Conservation (phyloP, 1,140 invertebrate genomes). For the Teleopsis dalmanni region DNA sequence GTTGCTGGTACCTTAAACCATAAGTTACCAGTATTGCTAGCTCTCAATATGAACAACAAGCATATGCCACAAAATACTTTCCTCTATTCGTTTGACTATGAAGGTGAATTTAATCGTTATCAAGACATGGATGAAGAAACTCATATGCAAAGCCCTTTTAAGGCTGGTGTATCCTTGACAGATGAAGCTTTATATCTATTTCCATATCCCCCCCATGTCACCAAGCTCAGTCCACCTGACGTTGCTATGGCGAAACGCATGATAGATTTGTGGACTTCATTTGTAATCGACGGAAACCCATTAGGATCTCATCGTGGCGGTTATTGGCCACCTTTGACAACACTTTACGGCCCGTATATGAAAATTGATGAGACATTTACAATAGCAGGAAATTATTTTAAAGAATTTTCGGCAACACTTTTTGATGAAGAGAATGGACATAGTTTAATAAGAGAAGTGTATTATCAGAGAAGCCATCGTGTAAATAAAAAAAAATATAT, state of each 20-base stretch:
- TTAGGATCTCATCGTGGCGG: slow-evolving; percentile 25
- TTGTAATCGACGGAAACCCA: slow-evolving; percentile 36
- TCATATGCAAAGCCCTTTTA: slow-evolving; percentile 42
- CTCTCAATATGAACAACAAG: slow-evolving; percentile 41
- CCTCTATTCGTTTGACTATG: slow-evolving; percentile 40
- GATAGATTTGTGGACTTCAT: slow-evolving; percentile 42
- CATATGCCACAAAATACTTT: slow-evolving; percentile 37
- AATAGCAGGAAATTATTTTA: slow-evolving; percentile 36
- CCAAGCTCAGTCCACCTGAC: slow-evolving; percentile 33
- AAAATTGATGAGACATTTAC: slow-evolving; percentile 38
- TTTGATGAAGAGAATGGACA: slow-evolving; percentile 31
- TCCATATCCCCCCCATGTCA: slow-evolving; percentile 36
- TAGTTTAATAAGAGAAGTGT: slow-evolving; percentile 33
- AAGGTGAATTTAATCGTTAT: slow-evolving; percentile 40
- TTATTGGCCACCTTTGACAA: slow-evolving; percentile 42
- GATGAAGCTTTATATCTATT: slow-evolving; percentile 40
- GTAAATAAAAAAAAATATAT: slow-evolving; percentile 10
- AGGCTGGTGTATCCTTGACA: slow-evolving; percentile 35
- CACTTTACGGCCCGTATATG: slow-evolving; percentile 37
- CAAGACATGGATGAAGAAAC: slow-evolving; percentile 37
- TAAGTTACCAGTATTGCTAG: slow-evolving; percentile 36
- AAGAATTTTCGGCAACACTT: slow-evolving; percentile 34
- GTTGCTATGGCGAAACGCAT: slow-evolving; percentile 32
- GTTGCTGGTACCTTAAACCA: slow-evolving; percentile 39
- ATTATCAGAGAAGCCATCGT: slow-evolving; percentile 26